Evolutionary conservation across 1,140 invertebrate species (phyloP).

Genomic region (Anthonomus grandis): DNA sequence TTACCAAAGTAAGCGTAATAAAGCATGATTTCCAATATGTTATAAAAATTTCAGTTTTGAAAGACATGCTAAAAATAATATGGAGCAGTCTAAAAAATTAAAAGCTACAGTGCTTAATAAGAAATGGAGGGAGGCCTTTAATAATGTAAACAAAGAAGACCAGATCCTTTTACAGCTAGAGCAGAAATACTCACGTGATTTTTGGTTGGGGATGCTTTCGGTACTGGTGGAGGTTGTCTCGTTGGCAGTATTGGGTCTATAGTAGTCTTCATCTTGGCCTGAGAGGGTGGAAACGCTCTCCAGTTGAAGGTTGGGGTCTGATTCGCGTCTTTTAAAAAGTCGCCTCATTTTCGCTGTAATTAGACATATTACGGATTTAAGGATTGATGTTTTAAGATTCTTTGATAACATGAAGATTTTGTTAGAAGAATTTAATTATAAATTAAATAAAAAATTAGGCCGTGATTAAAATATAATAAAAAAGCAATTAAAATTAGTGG

Average conservation of each 20-base stretch:
- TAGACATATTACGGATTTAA: constrained; percentile 1
- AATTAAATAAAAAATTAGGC: not conserved
- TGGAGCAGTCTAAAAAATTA: too few species aligned
- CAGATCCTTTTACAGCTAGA: too few species aligned
- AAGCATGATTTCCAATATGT: too few species aligned
- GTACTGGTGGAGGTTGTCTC: not conserved
- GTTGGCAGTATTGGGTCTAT: too few species aligned
- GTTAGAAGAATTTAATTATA: not conserved
- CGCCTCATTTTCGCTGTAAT: constrained; percentile 24
- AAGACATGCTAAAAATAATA: too few species aligned
- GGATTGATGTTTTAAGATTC: not conserved
- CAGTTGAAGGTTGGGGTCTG: constrained; percentile 42
- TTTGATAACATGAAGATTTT: not conserved
- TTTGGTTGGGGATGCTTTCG: constrained; percentile 12
- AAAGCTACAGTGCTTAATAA: too few species aligned
- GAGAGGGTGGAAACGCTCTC: constrained; percentile 34
- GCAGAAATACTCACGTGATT: constrained; percentile 29
- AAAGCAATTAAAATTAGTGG: not conserved
- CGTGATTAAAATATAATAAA: not conserved
- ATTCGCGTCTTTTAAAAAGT: constrained; percentile 41
- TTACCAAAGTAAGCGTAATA: too few species aligned
- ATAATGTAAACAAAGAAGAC: too few species aligned
- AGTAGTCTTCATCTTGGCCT: too few species aligned
- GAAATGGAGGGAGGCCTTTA: too few species aligned
- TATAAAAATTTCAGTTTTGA: too few species aligned